Base-by-base conservation (phyloP, 2,888 invertebrate species). In the Flexamia atlantica region DNA sequence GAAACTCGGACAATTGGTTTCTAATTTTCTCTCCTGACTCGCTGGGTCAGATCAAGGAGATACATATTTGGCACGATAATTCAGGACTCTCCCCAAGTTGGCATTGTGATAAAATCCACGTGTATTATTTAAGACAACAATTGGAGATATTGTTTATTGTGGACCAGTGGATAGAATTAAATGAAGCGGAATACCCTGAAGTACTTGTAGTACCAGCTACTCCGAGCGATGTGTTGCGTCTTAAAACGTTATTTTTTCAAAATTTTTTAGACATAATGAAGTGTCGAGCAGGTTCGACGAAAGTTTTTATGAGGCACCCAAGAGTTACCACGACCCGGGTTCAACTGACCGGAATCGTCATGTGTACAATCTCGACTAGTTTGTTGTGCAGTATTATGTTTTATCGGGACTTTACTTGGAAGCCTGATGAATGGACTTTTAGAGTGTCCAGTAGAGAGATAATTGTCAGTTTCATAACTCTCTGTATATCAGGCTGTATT, bases 41-140 rank as follows among this genome's bases (percentile, higher is more conserved):
- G 25, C 17, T 84, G 40, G 84, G 84, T 17, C 28, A 46, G 1
- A 42, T 84, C 12, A 14, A 83, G 53, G 9, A 50, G 10, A 14
- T 84, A 14, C 83, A 83, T 57, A 36, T 84, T 14, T 84, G 84
- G 84, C 84, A 80, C 40, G 84, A 84, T 42, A 83, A 80, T 57
- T 46, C 53, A n/a, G 84, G 84, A 0, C n/a, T 53, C 23, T 25
- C 20, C 17, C 84, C 84, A 23, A 79, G 70, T 70, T 84, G 84
- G 84, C 82, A 53, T 23, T 53, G 53, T 53, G 23, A 23, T 23
- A 23, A 53, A 53, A 53, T 53, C 2, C 53, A 53, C 14, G 53
- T 53, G 20, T 53, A 53, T 14, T 20, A 53, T 53, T 23, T 53
- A 53, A 23, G 23, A 53, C 3, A 53, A 2, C 5, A 10, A 23